A percentile compares a stretch with the other conserved stretches of the same genome.
These are phyloP conservation scores for Acrocephalus kingi DNA, from an alignment of 2,113 vertebrate genomes.

Conservation along the genomic window DNA sequence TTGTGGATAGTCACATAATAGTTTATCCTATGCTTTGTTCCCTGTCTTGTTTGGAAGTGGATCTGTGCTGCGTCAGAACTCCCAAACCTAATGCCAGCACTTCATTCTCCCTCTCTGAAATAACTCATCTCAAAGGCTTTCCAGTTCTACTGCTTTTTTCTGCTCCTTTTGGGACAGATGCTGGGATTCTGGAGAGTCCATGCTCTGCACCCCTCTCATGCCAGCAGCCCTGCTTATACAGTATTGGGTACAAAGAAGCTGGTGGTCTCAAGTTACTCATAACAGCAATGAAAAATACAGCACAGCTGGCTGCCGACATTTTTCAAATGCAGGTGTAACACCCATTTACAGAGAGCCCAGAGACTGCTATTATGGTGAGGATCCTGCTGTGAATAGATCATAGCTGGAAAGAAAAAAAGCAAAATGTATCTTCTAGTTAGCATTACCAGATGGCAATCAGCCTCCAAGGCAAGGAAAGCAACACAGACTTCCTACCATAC, in stretches of 20 bases:
- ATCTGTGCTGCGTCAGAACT: not conserved
- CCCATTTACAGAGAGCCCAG: not conserved
- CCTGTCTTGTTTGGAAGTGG: not conserved
- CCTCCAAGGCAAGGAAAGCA: not conserved
- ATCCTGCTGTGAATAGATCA: not conserved
- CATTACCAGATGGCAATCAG: not conserved
- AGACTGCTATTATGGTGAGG: not conserved
- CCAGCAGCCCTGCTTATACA: not conserved
- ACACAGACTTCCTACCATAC: not conserved
- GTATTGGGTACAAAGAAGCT: not conserved
- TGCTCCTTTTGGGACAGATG: not conserved
- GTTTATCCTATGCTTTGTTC: not conserved
- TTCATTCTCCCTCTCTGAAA: not conserved
- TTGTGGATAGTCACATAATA: not conserved
- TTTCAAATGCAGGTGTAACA: not conserved
- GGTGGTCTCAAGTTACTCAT: not conserved
- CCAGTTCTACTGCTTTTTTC: not conserved
- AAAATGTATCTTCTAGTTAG: not conserved
- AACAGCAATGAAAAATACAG: not conserved
- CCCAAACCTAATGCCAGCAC: not conserved
- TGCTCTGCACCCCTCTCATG: not conserved
- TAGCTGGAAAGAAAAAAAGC: not conserved
- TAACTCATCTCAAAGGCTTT: not conserved
- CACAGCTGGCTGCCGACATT: not conserved
- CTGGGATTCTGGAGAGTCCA: not conserved